Conservation (phyloP, 2,888 invertebrate genomes). For the Liodrosophila aerea region DNA sequence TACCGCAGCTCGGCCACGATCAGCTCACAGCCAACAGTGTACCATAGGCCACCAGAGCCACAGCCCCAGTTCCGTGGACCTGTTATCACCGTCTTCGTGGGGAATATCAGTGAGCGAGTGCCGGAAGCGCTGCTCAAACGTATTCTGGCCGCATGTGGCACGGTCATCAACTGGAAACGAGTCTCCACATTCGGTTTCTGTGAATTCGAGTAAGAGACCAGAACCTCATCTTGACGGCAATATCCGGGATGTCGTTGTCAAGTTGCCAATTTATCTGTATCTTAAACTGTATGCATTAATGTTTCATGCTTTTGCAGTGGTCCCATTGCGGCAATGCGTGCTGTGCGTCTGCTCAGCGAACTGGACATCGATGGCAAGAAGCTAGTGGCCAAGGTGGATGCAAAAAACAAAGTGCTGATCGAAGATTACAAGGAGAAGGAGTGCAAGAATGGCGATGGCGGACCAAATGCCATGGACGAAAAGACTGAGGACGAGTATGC, state of each 20-base stretch:
- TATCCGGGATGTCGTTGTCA: too few species aligned
- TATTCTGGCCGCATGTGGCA: constrained; percentile 95
- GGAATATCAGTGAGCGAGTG: constrained; percentile 96
- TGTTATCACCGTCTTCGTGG: constrained; percentile 91
- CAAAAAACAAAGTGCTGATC: constrained; percentile 96
- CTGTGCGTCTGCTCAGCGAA: constrained; percentile 95
- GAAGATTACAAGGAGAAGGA: constrained; percentile 95
- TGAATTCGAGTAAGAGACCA: constrained; percentile 89
- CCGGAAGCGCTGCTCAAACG: constrained; percentile 97
- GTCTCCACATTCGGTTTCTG: constrained; percentile 99
- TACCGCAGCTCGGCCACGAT: constrained; percentile 83
- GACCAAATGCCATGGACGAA: constrained; percentile 84
- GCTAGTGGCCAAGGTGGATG: constrained; percentile 97
- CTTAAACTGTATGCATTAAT: background rate
- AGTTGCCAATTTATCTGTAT: background rate
- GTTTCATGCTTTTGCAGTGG: constrained; percentile 82
- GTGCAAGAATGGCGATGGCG: constrained; percentile 82
- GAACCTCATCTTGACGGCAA: background rate
- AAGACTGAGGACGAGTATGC: constrained; percentile 86
- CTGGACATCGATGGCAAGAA: constrained; percentile 96
- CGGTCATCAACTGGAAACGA: constrained; percentile 97
- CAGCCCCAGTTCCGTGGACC: constrained; percentile 87
- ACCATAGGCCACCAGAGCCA: constrained; percentile 80
- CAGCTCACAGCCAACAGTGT: constrained; percentile 82
- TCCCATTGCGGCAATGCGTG: constrained; percentile 96